phyloP scores from a whole-genome alignment of 2,113 vertebrate species.

The Melanerpes aurifrons region DNA sequence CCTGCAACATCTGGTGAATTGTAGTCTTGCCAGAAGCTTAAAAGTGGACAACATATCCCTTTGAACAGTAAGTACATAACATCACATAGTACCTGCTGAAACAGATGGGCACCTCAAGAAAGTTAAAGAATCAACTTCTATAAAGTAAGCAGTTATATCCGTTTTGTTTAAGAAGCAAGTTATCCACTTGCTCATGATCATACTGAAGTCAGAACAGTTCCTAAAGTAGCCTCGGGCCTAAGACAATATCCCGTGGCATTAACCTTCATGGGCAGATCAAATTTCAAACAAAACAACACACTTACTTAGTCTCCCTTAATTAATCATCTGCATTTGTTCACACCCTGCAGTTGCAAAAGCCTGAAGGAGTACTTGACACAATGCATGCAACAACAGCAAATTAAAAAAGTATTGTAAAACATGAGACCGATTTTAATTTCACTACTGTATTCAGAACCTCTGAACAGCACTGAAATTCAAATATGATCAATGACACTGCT shows the following conservation, averaged over 20 bases:
- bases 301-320: not conserved
- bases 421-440: accelerated
- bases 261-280: not conserved
- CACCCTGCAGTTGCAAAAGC: not conserved
- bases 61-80: not conserved
- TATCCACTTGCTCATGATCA: not conserved
- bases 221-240: not conserved
- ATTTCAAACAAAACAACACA: not conserved
- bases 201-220: not conserved
- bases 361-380: not conserved
- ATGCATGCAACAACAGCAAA: not conserved
- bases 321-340: not conserved
- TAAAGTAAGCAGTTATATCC: not conserved
- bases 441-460: not conserved
- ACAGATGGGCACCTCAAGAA: not conserved
- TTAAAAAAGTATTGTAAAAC: not conserved
- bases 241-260: not conserved
- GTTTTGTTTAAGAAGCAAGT: not conserved
- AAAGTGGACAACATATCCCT: not conserved
- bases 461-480: not conserved
- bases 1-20: not conserved
- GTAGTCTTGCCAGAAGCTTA: not conserved
- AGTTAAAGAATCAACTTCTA: not conserved
- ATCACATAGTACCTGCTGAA: not conserved
- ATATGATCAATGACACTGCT: accelerated